Percentiles rank a stretch among this genome's conserved stretches.
Conservation (phyloP, 2,113 vertebrate species). For the Mobula birostris region DNA sequence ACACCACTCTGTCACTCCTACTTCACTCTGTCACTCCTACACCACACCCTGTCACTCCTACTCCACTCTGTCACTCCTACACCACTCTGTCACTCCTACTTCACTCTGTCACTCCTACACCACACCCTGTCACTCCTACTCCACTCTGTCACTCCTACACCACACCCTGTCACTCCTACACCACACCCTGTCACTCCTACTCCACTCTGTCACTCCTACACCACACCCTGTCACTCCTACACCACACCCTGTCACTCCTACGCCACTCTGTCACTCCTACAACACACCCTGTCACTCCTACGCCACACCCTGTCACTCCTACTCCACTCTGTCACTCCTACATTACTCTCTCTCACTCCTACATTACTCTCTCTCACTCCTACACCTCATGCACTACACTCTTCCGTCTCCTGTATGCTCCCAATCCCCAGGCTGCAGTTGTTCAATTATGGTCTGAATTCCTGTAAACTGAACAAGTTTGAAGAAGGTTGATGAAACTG, state of each 20-base stretch:
- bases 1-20: too few species aligned
- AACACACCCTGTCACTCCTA: background rate
- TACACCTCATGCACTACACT: too few species aligned
- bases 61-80: background rate
- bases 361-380: background rate
- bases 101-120: background rate
- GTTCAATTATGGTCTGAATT: background rate
- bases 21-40: background rate
- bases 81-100: background rate
- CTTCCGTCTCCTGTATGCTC: background rate
- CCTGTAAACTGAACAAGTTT: background rate
- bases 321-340: background rate
- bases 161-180: background rate
- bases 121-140: background rate
- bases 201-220: too few species aligned
- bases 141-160: background rate
- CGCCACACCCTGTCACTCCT: background rate
- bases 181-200: background rate
- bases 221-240: background rate
- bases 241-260: background rate
- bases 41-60: background rate
- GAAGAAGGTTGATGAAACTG: background rate
- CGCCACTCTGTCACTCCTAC: background rate
- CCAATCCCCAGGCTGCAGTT: background rate
- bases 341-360: background rate